A percentile compares a stretch with the other conserved stretches of the same genome.
phyloP scores from a whole-genome alignment of 2,113 vertebrate species.

The Silurus meridionalis region DNA sequence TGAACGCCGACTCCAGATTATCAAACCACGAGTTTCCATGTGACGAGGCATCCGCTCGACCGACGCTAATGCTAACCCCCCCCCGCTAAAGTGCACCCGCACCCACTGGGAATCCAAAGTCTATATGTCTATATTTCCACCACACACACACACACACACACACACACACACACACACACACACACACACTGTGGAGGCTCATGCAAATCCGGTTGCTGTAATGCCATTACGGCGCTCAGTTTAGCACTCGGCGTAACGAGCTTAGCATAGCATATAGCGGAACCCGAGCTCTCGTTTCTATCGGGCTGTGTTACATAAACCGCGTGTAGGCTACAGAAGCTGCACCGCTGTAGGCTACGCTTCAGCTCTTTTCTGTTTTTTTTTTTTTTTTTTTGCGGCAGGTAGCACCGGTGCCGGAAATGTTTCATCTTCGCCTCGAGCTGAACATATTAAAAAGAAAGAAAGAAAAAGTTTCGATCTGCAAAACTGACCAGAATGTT shows the following conservation, averaged over 20 bases:
- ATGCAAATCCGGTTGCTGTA: conserved; percentile 23
- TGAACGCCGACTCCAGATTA: background rate
- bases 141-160: background rate
- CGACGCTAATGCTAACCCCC: background rate
- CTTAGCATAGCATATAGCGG: conserved; percentile 5
- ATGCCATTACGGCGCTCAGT: conserved; percentile 20
- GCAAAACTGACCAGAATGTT: background rate
- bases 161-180: conserved; percentile 4
- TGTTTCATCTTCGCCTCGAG: too few relatives aligned
- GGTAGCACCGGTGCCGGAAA: background rate
- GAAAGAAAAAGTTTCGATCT: background rate
- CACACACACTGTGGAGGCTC: background rate
- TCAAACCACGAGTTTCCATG: background rate
- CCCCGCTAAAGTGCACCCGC: background rate
- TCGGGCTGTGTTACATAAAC: conserved; percentile 10
- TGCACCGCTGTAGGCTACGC: background rate
- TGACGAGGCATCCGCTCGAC: background rate
- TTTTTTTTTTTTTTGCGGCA: background rate
- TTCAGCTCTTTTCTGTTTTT: background rate
- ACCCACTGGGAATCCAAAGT: background rate
- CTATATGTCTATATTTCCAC: background rate
- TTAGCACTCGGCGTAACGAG: conserved; percentile 30
- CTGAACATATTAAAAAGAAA: background rate
- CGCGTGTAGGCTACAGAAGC: background rate
- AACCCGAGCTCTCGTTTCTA: background rate